Conservation (phyloP, 2,888 invertebrate genomes). For the Drosophila algonquin region DNA sequence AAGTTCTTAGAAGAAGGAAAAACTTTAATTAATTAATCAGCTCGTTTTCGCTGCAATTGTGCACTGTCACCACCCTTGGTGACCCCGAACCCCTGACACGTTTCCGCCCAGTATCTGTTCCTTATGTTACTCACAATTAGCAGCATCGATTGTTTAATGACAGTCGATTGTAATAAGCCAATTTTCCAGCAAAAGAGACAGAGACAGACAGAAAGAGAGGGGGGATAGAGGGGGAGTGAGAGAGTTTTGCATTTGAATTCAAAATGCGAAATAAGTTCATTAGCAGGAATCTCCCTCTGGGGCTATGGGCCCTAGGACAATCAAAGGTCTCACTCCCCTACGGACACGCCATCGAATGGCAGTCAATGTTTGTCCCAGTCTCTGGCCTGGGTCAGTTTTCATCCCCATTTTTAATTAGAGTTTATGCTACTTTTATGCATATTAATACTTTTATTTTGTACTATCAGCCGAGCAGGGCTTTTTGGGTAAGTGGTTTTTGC, state of each 20-base stretch:
- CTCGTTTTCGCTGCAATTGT: background rate
- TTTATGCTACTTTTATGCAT: conserved; percentile 72
- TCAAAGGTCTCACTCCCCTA: conserved; percentile 19
- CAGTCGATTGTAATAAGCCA: conserved; percentile 72
- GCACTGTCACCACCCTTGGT: background rate
- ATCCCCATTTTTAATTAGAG: conserved; percentile 50
- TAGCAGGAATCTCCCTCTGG: conserved; percentile 50
- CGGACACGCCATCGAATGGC: conserved; percentile 12
- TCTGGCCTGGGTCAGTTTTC: background rate
- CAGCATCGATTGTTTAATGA: conserved; percentile 69
- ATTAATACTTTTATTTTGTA: conserved; percentile 50
- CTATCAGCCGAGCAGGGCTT: background rate
- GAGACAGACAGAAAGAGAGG: conserved; percentile 19
- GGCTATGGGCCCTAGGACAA: background rate
- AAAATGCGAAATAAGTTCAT: conserved; percentile 76
- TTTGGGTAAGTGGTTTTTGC: background rate
- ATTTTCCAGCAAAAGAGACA: conserved; percentile 39
- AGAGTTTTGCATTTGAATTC: conserved; percentile 64
- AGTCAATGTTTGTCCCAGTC: conserved; percentile 44
- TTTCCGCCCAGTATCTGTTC: background rate
- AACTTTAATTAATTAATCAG: background rate
- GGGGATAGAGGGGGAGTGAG: background rate
- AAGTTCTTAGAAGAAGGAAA: background rate
- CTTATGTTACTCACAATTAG: conserved; percentile 61
- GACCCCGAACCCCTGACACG: background rate